Evolutionary conservation across 1,140 invertebrate genomes (phyloP).

Genomic region (Platorchestia sp.): DNA sequence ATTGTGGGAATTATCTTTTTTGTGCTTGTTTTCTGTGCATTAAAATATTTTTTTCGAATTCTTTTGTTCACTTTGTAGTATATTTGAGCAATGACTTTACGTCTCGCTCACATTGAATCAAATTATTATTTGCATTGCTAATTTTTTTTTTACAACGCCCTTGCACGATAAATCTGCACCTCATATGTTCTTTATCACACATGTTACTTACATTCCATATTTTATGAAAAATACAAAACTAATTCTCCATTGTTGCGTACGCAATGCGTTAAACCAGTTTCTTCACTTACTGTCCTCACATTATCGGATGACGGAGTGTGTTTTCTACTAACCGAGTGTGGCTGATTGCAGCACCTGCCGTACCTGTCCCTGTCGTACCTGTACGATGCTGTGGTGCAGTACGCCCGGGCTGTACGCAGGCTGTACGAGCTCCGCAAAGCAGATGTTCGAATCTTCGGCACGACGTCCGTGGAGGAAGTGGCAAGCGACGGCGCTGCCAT

Average conservation of each 20-base stretch:
- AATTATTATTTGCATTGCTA: not conserved
- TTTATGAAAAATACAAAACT: not conserved
- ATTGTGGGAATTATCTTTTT: not conserved
- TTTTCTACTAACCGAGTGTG: not conserved
- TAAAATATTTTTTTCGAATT: not conserved
- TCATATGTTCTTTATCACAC: not conserved
- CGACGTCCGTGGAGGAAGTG: conserved; percentile 15
- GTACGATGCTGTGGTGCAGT: conserved; percentile 57
- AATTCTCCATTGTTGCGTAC: not conserved
- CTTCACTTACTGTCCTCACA: too few relatives aligned
- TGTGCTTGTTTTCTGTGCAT: not conserved
- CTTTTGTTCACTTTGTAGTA: not conserved
- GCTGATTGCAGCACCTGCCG: conserved; percentile 54
- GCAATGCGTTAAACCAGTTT: not conserved
- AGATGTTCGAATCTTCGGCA: not conserved
- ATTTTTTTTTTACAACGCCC: not conserved
- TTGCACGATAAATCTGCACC: not conserved
- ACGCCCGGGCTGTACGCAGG: conserved; percentile 15
- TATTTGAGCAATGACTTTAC: not conserved
- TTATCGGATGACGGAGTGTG: not conserved
- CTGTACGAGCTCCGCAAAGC: conserved; percentile 25
- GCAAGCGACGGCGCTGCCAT: conserved; percentile 53
- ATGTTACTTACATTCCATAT: not conserved
- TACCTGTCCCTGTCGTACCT: conserved; percentile 55
- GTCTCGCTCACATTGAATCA: not conserved